Evolutionary conservation across 2,888 invertebrate genomes (phyloP).

Genomic region (Hypsopygia costalis): DNA sequence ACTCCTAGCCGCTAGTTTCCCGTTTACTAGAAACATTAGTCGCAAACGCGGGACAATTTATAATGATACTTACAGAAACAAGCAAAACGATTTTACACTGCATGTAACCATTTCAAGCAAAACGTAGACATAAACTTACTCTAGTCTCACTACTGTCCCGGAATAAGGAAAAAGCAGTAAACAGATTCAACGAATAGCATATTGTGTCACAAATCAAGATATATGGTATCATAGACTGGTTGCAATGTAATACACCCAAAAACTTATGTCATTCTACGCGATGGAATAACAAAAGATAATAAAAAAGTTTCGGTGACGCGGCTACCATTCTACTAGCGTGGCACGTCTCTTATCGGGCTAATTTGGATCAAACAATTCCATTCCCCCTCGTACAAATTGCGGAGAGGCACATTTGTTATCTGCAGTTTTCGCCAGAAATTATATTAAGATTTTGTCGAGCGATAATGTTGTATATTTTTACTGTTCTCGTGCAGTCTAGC

Average conservation of each 20-base stretch:
- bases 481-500: slow-evolving; percentile 40
- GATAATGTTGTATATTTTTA: slow-evolving; percentile 71
- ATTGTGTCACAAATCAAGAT: neutral
- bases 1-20: slow-evolving; percentile 46
- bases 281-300: slow-evolving; percentile 42
- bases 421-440: slow-evolving; percentile 71
- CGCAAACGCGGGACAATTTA: slow-evolving; percentile 57
- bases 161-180: neutral
- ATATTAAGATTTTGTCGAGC: slow-evolving; percentile 70
- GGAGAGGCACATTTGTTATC: slow-evolving; percentile 69
- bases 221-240: slow-evolving; percentile 23
- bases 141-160: too few species aligned
- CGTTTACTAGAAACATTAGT: slow-evolving; percentile 53
- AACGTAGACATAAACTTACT: neutral
- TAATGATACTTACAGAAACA: slow-evolving; percentile 53
- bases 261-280: slow-evolving; percentile 32
- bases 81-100: slow-evolving; percentile 19
- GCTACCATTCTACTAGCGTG: slow-evolving; percentile 44
- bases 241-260: slow-evolving; percentile 12
- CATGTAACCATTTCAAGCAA: neutral
- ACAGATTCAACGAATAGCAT: neutral
- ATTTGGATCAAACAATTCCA: slow-evolving; percentile 73
- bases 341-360: slow-evolving; percentile 69
- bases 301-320: slow-evolving; percentile 55
- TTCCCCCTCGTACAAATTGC: slow-evolving; percentile 64